A percentile compares a stretch with the other conserved stretches of the same genome.
These are phyloP conservation scores for Calephelis nemesis DNA, from an alignment of 1,140 invertebrate genomes.

Conservation along the genomic window DNA sequence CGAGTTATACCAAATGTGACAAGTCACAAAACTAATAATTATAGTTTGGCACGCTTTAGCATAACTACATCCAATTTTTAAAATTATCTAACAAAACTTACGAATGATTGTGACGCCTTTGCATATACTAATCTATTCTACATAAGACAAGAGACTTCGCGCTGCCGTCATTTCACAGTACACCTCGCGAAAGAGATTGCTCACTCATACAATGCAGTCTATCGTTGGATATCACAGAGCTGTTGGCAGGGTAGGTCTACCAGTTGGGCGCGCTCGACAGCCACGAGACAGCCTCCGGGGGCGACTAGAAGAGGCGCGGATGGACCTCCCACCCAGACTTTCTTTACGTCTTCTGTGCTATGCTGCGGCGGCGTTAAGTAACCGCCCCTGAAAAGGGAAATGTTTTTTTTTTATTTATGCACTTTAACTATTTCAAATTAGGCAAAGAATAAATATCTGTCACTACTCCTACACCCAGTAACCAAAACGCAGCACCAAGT, in stretches of 20 bases:
- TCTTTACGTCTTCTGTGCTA: slow-evolving; percentile 62
- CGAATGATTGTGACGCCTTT: not conserved
- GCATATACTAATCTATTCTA: not conserved
- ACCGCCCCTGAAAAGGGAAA: slow-evolving; percentile 57
- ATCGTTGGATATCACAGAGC: slow-evolving; percentile 69
- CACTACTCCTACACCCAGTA: too few species aligned
- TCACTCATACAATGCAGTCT: slow-evolving; percentile 37
- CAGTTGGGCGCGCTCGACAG: slow-evolving; percentile 61
- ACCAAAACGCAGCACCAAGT: too few species aligned
- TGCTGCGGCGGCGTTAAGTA: slow-evolving; percentile 66
- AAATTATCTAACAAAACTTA: not conserved
- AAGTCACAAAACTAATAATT: too few species aligned
- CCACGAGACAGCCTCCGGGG: slow-evolving; percentile 62
- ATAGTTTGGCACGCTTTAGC: too few species aligned
- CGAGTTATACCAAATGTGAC: too few species aligned
- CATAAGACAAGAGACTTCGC: slow-evolving; percentile 11
- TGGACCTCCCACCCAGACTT: slow-evolving; percentile 63
- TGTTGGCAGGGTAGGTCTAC: slow-evolving; percentile 45
- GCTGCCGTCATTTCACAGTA: slow-evolving; percentile 39
- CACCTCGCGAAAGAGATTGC: slow-evolving; percentile 47
- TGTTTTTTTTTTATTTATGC: not conserved
- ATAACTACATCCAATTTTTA: too few species aligned
- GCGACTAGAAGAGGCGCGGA: slow-evolving; percentile 59
- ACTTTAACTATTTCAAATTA: too few species aligned
- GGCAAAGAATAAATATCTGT: too few species aligned